Conservation (phyloP, 2,888 invertebrate species). For the Glyphotaelius pellucidus region DNA sequence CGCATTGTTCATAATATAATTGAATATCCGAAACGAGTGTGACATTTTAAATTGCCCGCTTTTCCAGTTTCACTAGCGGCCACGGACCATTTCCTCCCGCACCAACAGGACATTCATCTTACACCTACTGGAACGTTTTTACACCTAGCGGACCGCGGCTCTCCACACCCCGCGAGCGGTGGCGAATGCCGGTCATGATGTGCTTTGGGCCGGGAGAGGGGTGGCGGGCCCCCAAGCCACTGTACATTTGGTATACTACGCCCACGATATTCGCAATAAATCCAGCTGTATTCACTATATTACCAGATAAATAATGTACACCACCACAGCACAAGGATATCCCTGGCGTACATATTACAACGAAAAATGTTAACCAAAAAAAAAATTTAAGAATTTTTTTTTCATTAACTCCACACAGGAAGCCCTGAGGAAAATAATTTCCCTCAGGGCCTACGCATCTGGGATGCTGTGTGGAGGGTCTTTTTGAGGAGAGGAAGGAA, state of each 20-base stretch:
- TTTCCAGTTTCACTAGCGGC: conserved; percentile 26
- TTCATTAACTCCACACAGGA: too few relatives aligned
- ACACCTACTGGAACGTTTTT: conserved; percentile 57
- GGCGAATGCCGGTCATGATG: not conserved
- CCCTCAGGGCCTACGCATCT: too few relatives aligned
- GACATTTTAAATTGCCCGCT: conserved; percentile 50
- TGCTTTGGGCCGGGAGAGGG: not conserved
- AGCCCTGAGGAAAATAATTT: too few relatives aligned
- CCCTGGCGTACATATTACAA: too few relatives aligned
- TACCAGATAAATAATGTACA: not conserved
- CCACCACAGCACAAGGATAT: too few relatives aligned
- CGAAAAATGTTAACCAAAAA: too few relatives aligned
- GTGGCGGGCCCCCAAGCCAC: not conserved
- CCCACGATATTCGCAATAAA: not conserved
- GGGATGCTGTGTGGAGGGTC: too few relatives aligned
- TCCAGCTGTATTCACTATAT: not conserved
- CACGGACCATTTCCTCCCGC: conserved; percentile 57
- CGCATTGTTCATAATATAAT: not conserved
- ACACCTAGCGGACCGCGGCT: conserved; percentile 55
- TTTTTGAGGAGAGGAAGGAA: too few relatives aligned
- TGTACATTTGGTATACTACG: not conserved
- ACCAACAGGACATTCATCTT: conserved; percentile 60
- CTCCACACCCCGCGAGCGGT: not conserved
- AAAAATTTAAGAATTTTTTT: too few relatives aligned
- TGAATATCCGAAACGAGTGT: conserved; percentile 40